Percentiles rank a stretch among this genome's conserved stretches.
phyloP scores from a whole-genome alignment of 2,113 vertebrate species.

The Brevimyrus niger region DNA sequence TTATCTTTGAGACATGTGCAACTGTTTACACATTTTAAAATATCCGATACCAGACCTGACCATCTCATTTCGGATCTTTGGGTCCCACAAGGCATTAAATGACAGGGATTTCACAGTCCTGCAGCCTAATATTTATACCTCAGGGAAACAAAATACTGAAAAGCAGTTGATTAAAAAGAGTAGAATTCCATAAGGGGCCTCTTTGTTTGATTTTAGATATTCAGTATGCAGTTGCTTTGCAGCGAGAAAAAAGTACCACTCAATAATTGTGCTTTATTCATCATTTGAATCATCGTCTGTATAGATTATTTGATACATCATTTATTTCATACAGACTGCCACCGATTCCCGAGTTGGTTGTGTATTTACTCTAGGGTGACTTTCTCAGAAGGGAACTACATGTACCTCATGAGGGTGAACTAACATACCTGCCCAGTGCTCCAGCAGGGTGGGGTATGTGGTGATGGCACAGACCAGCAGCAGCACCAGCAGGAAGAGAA shows the following conservation, averaged over 20 bases:
- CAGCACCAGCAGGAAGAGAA: conserved; percentile 65
- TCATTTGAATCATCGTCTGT: neutral
- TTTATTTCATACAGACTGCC: neutral
- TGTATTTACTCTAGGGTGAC: neutral
- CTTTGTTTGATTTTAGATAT: neutral
- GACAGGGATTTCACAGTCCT: neutral
- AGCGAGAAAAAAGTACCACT: neutral
- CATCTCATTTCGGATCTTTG: neutral
- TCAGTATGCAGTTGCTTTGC: neutral
- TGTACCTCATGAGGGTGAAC: neutral
- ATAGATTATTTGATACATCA: neutral
- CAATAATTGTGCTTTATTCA: neutral
- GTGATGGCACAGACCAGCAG: conserved; percentile 65
- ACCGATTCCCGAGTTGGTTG: neutral
- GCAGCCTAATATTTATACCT: neutral
- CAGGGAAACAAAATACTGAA: neutral
- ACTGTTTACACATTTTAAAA: neutral
- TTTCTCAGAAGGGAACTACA: neutral
- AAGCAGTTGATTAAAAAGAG: neutral
- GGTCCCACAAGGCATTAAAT: neutral
- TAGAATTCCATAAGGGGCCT: neutral
- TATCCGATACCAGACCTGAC: neutral
- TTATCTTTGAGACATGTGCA: neutral
- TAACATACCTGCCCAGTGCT: conserved; percentile 68
- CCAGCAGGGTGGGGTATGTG: conserved; percentile 55